Evolutionary conservation across 2,797 vertebrate species (phyloP).

Genomic region (Fringilla coelebs): DNA sequence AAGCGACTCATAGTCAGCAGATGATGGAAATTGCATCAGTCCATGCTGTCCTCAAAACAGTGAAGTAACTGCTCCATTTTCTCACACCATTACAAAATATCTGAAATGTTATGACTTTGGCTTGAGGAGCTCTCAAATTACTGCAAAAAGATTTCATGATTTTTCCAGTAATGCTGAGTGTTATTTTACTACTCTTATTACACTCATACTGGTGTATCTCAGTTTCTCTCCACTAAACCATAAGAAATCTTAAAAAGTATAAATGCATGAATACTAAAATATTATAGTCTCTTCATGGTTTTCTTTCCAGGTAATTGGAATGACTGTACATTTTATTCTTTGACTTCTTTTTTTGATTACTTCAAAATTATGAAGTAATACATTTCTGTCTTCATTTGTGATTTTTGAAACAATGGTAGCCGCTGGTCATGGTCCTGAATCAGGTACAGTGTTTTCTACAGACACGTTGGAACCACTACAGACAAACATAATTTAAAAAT

Average conservation of each 20-base stretch:
- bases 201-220: not conserved
- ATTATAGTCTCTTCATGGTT: not conserved
- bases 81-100: not conserved
- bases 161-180: not conserved
- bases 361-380: not conserved
- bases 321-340: not conserved
- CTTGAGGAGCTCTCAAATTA: not conserved
- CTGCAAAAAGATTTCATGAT: not conserved
- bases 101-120: not conserved
- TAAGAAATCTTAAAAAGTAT: not conserved
- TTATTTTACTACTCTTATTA: not conserved
- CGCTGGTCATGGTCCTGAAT: not conserved
- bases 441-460: not conserved
- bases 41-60: not conserved
- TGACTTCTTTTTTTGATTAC: not conserved
- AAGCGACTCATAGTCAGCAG: not conserved
- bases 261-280: not conserved
- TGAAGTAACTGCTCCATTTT: constrained; percentile 12
- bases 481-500: not conserved
- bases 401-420: not conserved
- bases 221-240: not conserved
- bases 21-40: not conserved
- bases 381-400: not conserved
- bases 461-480: not conserved
- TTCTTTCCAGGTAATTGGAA: not conserved